A percentile compares a stretch with the other conserved stretches of the same genome.
Conservation (phyloP, 2,797 vertebrate genomes). For the Enteromius mattozi region DNA sequence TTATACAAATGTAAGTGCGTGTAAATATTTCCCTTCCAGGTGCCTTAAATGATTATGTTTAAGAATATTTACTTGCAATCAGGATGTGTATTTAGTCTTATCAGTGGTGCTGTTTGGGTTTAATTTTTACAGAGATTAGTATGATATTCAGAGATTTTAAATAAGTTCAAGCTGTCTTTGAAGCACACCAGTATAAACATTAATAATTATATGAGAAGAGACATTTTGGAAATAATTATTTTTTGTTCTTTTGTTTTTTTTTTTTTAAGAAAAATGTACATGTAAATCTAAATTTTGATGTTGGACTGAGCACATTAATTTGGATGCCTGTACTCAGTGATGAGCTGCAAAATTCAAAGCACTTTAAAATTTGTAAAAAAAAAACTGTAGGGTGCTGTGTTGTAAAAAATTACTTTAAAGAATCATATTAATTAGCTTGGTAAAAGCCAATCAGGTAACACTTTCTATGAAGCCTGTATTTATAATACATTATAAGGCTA, state of each 20-base stretch:
- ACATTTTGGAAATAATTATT: background rate
- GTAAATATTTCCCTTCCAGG: background rate
- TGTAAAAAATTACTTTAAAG: background rate
- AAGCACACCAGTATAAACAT: constrained; percentile 11
- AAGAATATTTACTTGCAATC: background rate
- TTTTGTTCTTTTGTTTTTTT: background rate
- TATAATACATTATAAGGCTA: too few species aligned
- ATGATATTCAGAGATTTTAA: background rate
- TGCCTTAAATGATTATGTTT: constrained; percentile 36
- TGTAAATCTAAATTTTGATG: background rate
- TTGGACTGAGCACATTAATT: background rate
- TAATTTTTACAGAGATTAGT: background rate
- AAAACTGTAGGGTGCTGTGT: background rate
- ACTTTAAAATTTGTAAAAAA: constrained; percentile 1
- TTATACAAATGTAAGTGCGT: constrained; percentile 7
- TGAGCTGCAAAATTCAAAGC: background rate
- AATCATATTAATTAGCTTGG: background rate
- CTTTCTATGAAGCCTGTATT: too few species aligned
- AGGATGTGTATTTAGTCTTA: constrained; percentile 5
- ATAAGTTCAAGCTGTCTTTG: background rate
- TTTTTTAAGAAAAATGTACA: background rate
- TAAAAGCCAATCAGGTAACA: too few species aligned
- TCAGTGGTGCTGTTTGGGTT: background rate
- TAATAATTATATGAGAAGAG: constrained; percentile 5
- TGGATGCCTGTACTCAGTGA: background rate